Evolutionary conservation across 1,140 invertebrate genomes (phyloP), one percentile per base, ranked within the genome.

Genomic region (Euura lappo): DNA sequence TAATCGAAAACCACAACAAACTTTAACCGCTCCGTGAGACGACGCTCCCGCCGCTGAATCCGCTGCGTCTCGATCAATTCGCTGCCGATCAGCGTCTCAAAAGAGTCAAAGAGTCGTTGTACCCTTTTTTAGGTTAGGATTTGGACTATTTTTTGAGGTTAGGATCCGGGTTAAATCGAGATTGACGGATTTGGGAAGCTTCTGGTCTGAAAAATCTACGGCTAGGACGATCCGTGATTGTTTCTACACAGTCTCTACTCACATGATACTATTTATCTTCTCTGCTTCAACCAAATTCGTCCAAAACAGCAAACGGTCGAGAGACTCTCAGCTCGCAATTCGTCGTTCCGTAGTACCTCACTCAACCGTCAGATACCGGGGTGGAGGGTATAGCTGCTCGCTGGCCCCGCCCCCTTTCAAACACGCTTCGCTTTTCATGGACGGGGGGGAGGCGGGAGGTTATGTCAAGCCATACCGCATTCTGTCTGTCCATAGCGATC

Each of bases 261-360:
- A 28, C 28, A 28, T 28, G 0, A 28, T 28, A 28, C 28, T 0
- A 28, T 28, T 28, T 28, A 28, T 28, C 28, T 28, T 28, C 28
- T 28, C 28, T 28, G 28, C 28, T 28, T 28, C 1, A 28, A 1
- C 28, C 28, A 28, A 28, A 1, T 28, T 28, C 28, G 28, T 28
- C 28, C 1, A 28, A 28, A 28, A 28, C 28, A 28, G 28, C 28
- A 44, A 73, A 80, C 78, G 43, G 3, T 45, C 71, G 86, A 87
- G 81, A 86, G 75, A 86, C 75, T 86, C 82, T 75, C 65, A 60
- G 6, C 3, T 11, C 10, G 10, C 51, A 60, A 70, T 78, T 79
- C 83, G 78, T 72, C 76, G 72, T 75, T 77, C 85, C 83, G 86
- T 87, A 87, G 81, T 80, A 80, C 76, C 65, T 71, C 72, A 44